Evolutionary conservation across 1,140 invertebrate species (phyloP), one percentile per base, ranked within the genome.

Genomic region (Diachasmimorpha longicaudata): DNA sequence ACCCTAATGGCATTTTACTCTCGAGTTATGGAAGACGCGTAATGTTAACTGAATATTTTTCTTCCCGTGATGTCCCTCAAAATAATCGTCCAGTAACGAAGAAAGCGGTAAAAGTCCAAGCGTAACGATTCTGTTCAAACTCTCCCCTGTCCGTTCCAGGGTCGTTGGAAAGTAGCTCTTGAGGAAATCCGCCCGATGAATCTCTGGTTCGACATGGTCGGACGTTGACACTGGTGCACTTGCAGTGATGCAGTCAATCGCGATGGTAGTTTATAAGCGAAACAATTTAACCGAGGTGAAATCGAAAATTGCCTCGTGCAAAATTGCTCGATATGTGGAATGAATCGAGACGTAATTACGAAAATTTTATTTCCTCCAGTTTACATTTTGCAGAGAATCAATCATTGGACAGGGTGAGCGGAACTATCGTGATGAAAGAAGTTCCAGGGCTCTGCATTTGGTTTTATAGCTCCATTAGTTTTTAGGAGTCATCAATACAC

Each of bases 231-330:
- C 55, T 72, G 37, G 23, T 14, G 42, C 10, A 63, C 21, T 63
- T 63, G 23, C 19, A 63, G 58, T 63, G 21, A 63, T 63, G 21
- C 58, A 63, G 21, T 63, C 19, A 63, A 63, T 63, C 58, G 58
- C 58, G 58, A 63, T 63, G 21, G 44, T n/a, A 31, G 13, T 72
- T 55, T 72, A 37, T 23, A 23, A 46, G 25, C 70, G 46, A 72
- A 31, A 63, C 58, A 25, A 63, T 63, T 63, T 16, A 72, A 36
- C 37, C 14, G 19, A 74, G 58, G 72, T 74, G 72, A 74, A 74
- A 74, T 74, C 58, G 72, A 63, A 74, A 74, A 74, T 74, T 74
- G 58, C 19, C 42, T 42, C 48, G 52, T 73, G 11, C 19, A 55
- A 63, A 73, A 73, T 74, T 74, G 63, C 58, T 67, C 39, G 58